Base-by-base conservation (phyloP, 2,888 invertebrate genomes). In the Branchinecta sandiegonensis region DNA sequence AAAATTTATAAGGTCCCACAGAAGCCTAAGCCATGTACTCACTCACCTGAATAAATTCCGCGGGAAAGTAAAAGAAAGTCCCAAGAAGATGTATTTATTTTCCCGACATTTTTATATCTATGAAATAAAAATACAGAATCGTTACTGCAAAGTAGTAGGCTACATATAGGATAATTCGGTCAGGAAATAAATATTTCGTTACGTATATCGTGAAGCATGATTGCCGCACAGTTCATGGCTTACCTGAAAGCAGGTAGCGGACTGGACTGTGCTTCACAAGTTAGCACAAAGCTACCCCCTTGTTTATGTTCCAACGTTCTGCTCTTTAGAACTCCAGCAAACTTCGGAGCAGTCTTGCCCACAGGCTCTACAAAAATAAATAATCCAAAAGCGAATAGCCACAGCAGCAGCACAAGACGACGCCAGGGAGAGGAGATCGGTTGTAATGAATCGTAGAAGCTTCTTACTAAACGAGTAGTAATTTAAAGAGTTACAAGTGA, bases 191-290 rank as follows among this genome's bases (percentile, higher is more conserved):
- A 3, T 37, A 37, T 37, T 37, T 37, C 37, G 2, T 5, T 37
- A 37, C 37, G 37, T 37, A 4, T 37, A 37, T 37, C 37, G 5
- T 37, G 37, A 37, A 37, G 37, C 37, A 6, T 37, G 23, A 6
- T 6, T 37, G 6, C 37, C 6, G 6, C 37, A 23, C 23, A 37
- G 37, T 37, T 5, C 2, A 4, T 37, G 6, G 37, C 37, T 56
- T 56, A 86, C 86, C 85, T 86, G 83, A 85, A 86, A 76, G 81
- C 79, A 71, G 86, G 86, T 76, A 85, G 80, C 72, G 87, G 86
- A 77, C 82, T 87, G 74, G 84, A 86, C 81, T 88, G 87, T 72
- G 87, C 87, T 68, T 85, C 85, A 77, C 87, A 88, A 74, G 84
- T 81, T 76, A 88, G 78, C 73, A 82, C 83, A 76, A 85, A 84